Evolutionary conservation across 2,113 vertebrate genomes (phyloP).

Genomic region (Thymallus thymallus): DNA sequence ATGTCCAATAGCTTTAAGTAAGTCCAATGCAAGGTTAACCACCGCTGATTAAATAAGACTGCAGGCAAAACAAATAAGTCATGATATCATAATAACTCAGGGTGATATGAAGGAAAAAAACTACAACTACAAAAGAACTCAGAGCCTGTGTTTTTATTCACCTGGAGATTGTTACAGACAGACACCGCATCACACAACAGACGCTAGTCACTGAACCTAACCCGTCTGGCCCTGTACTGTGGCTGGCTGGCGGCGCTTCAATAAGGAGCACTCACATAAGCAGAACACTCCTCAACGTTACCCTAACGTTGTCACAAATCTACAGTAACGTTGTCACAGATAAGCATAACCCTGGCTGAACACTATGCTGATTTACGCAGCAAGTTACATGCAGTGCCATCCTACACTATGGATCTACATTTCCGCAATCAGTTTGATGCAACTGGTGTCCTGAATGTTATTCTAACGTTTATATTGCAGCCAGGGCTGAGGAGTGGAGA

Average conservation of each 20-base stretch:
- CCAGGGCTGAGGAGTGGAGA: background rate
- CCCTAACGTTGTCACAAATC: background rate
- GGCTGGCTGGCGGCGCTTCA: too few species aligned
- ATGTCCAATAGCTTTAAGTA: background rate
- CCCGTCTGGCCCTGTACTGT: too few species aligned
- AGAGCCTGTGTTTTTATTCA: background rate
- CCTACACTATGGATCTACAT: too few species aligned
- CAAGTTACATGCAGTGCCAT: too few species aligned
- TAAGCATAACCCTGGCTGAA: background rate
- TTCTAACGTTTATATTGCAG: too few species aligned
- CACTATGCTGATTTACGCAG: background rate
- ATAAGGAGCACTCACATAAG: too few species aligned
- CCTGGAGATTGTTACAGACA: background rate
- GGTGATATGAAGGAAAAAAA: background rate
- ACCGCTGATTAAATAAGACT: background rate
- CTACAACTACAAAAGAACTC: background rate
- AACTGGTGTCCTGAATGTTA: too few species aligned
- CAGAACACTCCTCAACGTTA: background rate
- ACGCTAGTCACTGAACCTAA: too few species aligned
- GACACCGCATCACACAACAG: too few species aligned
- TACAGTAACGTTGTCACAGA: constrained; percentile 12
- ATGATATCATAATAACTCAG: background rate
- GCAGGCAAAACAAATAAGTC: background rate
- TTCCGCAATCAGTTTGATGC: too few species aligned
- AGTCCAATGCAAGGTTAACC: background rate